Evolutionary conservation across 2,888 invertebrate genomes (phyloP).

Genomic region (Acanthosepion esculentum): DNA sequence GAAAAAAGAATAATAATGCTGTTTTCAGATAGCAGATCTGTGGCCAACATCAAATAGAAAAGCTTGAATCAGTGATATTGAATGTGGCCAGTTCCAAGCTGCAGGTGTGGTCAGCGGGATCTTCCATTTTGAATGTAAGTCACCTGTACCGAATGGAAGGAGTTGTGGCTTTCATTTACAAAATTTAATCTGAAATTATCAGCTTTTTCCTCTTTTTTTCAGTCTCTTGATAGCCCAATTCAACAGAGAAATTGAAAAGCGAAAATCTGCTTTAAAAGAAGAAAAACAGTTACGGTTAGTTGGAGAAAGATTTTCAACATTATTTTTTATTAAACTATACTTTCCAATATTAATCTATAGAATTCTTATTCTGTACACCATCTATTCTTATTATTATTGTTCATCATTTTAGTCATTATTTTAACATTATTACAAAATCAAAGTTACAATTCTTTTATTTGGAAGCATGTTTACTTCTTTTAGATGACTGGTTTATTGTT

Average conservation of each 20-base stretch:
- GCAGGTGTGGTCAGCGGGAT: neutral
- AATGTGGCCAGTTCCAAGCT: neutral
- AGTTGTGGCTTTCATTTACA: neutral
- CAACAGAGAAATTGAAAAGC: slow-evolving; percentile 8
- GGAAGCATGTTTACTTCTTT: too few relatives aligned
- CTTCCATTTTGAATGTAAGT: neutral
- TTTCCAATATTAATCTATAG: neutral
- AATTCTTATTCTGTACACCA: neutral
- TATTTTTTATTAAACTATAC: neutral
- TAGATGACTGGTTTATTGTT: too few relatives aligned
- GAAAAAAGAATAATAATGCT: neutral
- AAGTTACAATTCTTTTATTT: too few relatives aligned
- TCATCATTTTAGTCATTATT: too few relatives aligned
- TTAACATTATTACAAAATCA: too few relatives aligned
- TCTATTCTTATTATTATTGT: too few relatives aligned
- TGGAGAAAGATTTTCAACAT: neutral
- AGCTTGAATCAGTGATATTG: neutral
- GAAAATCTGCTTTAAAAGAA: neutral
- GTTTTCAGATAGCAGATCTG: neutral
- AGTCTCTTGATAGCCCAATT: neutral
- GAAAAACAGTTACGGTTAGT: slow-evolving; percentile 20
- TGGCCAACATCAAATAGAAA: neutral
- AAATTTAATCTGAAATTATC: neutral
- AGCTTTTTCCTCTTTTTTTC: neutral
- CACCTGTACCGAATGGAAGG: neutral